These are phyloP conservation scores for Selene dorsalis DNA, from an alignment of 2,797 vertebrate species.

Conservation along the genomic window DNA sequence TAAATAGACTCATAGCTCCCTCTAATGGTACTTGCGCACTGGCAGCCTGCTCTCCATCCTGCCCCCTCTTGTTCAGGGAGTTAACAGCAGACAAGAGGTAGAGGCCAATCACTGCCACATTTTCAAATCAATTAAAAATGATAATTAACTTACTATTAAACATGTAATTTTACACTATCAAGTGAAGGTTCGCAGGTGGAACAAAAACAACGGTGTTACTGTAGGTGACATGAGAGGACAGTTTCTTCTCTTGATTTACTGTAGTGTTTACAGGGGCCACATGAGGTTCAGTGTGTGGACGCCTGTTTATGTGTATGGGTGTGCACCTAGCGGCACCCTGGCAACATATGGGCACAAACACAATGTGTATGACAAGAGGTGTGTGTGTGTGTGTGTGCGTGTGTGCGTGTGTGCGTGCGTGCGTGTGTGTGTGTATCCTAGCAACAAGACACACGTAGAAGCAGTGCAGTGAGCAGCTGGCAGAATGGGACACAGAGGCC, in stretches of 20 bases:
- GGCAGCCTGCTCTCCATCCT: conserved; percentile 50
- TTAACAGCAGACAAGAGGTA: conserved; percentile 40
- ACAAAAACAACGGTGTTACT: conserved; percentile 11
- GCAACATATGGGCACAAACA: conserved; percentile 67
- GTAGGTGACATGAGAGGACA: background rate
- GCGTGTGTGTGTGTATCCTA: conserved; percentile 80
- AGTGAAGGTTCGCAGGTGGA: conserved; percentile 9
- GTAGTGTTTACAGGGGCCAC: background rate
- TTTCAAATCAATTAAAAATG: conserved; percentile 37
- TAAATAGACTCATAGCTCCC: conserved; percentile 72
- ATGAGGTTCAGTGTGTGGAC: conserved; percentile 21
- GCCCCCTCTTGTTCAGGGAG: conserved; percentile 60
- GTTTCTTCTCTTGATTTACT: conserved; percentile 17
- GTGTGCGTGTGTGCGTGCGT: conserved; percentile 71
- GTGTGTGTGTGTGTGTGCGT: conserved; percentile 67
- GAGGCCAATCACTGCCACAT: conserved; percentile 19
- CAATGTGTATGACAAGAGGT: conserved; percentile 67
- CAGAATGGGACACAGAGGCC: conserved; percentile 76
- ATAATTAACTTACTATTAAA: conserved; percentile 21
- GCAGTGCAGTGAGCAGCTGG: conserved; percentile 81
- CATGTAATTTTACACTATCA: background rate
- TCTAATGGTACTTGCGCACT: conserved; percentile 61
- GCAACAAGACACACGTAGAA: conserved; percentile 78
- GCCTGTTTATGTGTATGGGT: conserved; percentile 27
- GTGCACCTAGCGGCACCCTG: conserved; percentile 54